Base-by-base conservation (phyloP, 2,888 invertebrate genomes). In the Dicyrtoma fusca region DNA sequence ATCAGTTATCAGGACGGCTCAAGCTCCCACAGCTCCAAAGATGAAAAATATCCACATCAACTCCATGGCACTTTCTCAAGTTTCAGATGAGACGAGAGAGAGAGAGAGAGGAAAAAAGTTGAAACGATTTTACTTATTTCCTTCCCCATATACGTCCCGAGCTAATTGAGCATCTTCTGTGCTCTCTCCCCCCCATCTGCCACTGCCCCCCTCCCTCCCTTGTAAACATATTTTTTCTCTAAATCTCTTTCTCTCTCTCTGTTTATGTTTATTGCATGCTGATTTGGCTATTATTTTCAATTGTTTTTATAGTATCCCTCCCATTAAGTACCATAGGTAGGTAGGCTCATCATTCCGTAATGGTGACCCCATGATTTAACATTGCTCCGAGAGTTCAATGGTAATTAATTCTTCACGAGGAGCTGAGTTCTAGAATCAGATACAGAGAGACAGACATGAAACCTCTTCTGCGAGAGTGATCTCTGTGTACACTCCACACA, bases 401-500 rank as follows among this genome's bases (percentile, higher is more conserved):
- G 68, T 66, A 72, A 72, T 72, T 72, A 72, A 72, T 72, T 72
- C 66, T 72, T 72, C 72, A 61, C 66, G 57, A 71, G 53, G 53
- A 64, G 71, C 49, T 72, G 72, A 72, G 23, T 57, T 68, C 49
- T 47, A 42, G 34, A 59, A 72, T 72, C 72, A 66, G 72, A 72
- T 72, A 72, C 26, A 14, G 23, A 21, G 34, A 34, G 34, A 34
- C 8, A 34, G 44, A 62, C 42, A 49, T 53, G 10, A 53, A 21
- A 53, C 53, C 17, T 53, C 11, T 21, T 17, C 53, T 49, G 49
- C 4, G 14, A 34, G 34, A 34, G 4, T 34, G 4, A 34, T 34
- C 3, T 34, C 34, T 34, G 4, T 34, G 8, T 34, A 34, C 8
- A 34, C 34, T 34, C 34, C 34, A 34, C 34, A 34, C 34, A 3